A percentile compares a stretch with the other conserved stretches of the same genome.
Evolutionary conservation across 1,140 invertebrate genomes (phyloP).

Genomic region (Panagrolaimus sp.): DNA sequence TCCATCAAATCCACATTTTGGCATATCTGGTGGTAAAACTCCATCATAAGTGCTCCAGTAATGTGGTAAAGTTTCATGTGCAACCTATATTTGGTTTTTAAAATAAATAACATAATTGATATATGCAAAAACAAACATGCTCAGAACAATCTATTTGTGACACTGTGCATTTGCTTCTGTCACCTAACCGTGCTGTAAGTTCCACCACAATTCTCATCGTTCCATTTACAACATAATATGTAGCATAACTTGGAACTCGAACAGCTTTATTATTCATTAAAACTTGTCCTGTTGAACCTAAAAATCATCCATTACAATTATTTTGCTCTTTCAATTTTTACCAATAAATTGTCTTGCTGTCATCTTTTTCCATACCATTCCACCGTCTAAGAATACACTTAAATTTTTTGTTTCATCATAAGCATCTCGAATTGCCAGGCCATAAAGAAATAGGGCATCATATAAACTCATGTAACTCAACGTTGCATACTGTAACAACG

Average conservation of each 20-base stretch:
- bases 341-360: slow-evolving; percentile 57
- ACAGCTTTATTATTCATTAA: slow-evolving; percentile 57
- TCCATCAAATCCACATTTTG: slow-evolving; percentile 54
- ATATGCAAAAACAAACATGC: slow-evolving; percentile 31
- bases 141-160: slow-evolving; percentile 52
- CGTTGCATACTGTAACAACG: slow-evolving; percentile 52
- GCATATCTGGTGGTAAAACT: slow-evolving; percentile 42
- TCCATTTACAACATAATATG: slow-evolving; percentile 49
- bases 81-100: slow-evolving; percentile 24
- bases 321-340: slow-evolving; percentile 14
- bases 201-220: slow-evolving; percentile 56
- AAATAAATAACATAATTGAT: not conserved
- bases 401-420: slow-evolving; percentile 49
- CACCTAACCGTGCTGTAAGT: slow-evolving; percentile 46
- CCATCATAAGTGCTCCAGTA: slow-evolving; percentile 54
- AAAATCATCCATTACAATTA: not conserved
- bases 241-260: slow-evolving; percentile 57
- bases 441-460: slow-evolving; percentile 56
- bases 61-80: slow-evolving; percentile 47
- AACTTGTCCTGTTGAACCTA: slow-evolving; percentile 53
- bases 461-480: slow-evolving; percentile 54
- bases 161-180: slow-evolving; percentile 44
- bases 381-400: slow-evolving; percentile 47
- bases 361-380: slow-evolving; percentile 54
- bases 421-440: slow-evolving; percentile 54